phyloP scores from a whole-genome alignment of 35 echinoderm and acorn worm species.

The Heliocidaris tuberculata region DNA sequence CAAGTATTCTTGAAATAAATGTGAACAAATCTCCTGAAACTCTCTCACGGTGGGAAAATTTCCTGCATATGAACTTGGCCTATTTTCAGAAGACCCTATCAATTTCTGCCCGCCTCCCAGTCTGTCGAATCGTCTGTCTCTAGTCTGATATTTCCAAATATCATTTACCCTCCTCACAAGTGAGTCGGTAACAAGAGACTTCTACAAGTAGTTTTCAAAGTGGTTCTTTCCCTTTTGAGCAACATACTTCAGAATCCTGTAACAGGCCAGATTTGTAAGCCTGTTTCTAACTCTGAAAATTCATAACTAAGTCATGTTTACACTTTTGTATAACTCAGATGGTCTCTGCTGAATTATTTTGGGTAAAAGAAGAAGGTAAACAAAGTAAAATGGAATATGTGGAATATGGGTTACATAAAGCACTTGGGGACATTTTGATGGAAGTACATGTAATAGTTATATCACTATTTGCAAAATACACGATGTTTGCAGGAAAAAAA shows the following conservation, averaged over 20 bases:
- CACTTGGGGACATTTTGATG: too few relatives aligned
- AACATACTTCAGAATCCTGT: neutral
- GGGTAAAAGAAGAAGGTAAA: too few relatives aligned
- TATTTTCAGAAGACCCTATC: neutral
- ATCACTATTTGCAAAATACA: too few relatives aligned
- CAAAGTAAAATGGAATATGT: too few relatives aligned
- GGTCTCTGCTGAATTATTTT: too few relatives aligned
- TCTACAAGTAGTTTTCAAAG: slow-evolving; percentile 12
- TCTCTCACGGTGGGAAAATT: neutral
- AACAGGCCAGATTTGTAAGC: neutral
- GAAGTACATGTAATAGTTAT: too few relatives aligned
- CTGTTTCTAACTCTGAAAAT: too few relatives aligned
- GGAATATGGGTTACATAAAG: too few relatives aligned
- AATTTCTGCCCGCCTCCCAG: neutral
- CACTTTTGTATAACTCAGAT: too few relatives aligned
- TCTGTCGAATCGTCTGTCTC: neutral
- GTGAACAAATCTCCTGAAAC: neutral
- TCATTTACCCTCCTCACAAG: neutral
- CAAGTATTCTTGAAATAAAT: too few relatives aligned
- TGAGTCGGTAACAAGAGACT: neutral
- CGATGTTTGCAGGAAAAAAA: too few relatives aligned
- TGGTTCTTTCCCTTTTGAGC: neutral
- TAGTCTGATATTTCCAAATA: neutral
- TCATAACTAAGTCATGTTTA: neutral
- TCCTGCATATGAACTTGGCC: neutral